Base-by-base conservation (phyloP, 2,888 invertebrate genomes). In the Pseudolycoriella hygida region DNA sequence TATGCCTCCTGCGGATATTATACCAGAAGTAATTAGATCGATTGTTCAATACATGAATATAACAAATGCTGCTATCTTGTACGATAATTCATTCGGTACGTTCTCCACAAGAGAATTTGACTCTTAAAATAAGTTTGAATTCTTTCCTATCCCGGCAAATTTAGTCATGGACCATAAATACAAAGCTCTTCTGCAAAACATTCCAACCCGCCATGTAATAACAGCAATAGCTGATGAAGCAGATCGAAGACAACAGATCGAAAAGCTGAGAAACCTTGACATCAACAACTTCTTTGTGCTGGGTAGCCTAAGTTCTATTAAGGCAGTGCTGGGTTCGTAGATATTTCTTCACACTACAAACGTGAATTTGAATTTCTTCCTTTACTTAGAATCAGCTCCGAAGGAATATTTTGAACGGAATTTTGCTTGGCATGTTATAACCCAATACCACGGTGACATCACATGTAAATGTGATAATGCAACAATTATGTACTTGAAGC, bases 81-180 rank as follows among this genome's bases (percentile, higher is more conserved):
- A 40, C 18, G 93, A 96, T 56, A 76, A 82, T 18, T 77, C 44
- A 31, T 44, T 44, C 18, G 40, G 86, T 86, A 61, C n/a, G n/a
- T n/a, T n/a, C n/a, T n/a, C n/a, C n/a, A n/a, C n/a, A n/a, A 57
- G 71, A n/a, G n/a, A n/a, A n/a, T n/a, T n/a, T n/a, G n/a, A n/a
- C n/a, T n/a, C n/a, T n/a, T n/a, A n/a, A n/a, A n/a, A n/a, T n/a
- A n/a, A n/a, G n/a, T n/a, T n/a, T n/a, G n/a, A n/a, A n/a, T n/a
- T n/a, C n/a, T 59, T 49, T n/a, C 3, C 78, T 34, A 92, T 89
- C 59, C 79, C 37, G 15, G 15, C 12, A 34, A 30, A 10, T 30
- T 8, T 67, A 84, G 83, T 87, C 11, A 87, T 92, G 84, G 88
- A 90, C 57, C 88, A 92, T 67, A 90, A 92, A 63, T 92, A 89